Percentiles rank a stretch among this genome's conserved stretches.
phyloP scores from a whole-genome alignment of 2,113 vertebrate species.

The Raja brachyura region DNA sequence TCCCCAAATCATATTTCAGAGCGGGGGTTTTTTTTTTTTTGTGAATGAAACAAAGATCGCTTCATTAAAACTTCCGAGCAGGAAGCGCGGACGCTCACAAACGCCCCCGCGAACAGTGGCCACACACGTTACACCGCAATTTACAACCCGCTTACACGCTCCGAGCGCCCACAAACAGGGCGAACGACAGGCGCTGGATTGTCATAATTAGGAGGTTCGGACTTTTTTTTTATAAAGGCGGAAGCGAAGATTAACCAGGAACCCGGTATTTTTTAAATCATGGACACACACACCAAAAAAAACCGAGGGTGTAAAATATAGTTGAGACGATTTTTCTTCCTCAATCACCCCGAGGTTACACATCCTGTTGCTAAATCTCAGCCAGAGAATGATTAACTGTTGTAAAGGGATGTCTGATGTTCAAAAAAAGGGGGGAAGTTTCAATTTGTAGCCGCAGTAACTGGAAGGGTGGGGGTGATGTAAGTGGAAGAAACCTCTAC shows the following conservation, averaged over 20 bases:
- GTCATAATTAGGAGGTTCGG: neutral
- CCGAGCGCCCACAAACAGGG: neutral
- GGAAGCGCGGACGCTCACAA: neutral
- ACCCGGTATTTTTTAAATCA: neutral
- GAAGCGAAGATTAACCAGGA: neutral
- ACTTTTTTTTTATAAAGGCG: neutral
- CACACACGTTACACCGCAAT: neutral
- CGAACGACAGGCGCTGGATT: neutral
- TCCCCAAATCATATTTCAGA: neutral
- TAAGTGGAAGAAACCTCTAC: slow-evolving; percentile 40
- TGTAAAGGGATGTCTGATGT: slow-evolving; percentile 36
- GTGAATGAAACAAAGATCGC: neutral
- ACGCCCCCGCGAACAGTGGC: neutral
- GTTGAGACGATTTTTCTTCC: neutral
- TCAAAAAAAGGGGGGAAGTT: slow-evolving; percentile 46
- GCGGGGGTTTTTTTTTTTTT: neutral
- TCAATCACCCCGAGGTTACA: slow-evolving; percentile 8
- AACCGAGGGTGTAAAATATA: slow-evolving; percentile 17
- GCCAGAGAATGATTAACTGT: slow-evolving; percentile 45
- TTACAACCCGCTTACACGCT: neutral
- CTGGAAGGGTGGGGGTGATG: slow-evolving; percentile 43
- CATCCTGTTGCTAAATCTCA: slow-evolving; percentile 30
- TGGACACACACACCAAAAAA: neutral
- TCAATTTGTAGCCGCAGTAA: slow-evolving; percentile 55
- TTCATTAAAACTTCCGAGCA: slow-evolving; percentile 24